Percentiles rank a stretch among this genome's conserved stretches.
phyloP scores from a whole-genome alignment of 2,797 vertebrate species.

The Myripristis jacobus region DNA sequence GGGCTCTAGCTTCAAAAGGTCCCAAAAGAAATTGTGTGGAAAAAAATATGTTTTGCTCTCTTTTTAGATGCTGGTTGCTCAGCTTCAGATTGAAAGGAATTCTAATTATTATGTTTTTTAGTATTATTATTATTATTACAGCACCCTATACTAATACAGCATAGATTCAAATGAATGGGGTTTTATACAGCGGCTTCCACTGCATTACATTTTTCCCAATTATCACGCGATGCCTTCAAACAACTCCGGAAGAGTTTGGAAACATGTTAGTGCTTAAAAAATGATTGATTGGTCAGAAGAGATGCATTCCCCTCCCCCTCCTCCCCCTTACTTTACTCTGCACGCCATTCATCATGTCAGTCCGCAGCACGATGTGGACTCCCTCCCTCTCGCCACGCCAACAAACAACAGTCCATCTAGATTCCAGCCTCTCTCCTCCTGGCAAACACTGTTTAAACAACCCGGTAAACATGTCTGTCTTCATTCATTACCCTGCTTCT shows the following conservation, averaged over 20 bases:
- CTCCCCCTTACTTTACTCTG: conserved; percentile 30
- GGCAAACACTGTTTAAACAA: conserved; percentile 83
- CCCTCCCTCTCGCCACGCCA: conserved; percentile 36
- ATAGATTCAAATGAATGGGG: neutral
- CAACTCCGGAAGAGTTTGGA: neutral
- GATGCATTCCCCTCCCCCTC: neutral
- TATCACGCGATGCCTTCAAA: neutral
- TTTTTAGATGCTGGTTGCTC: too few species aligned
- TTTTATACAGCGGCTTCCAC: neutral
- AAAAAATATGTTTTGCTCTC: too few species aligned
- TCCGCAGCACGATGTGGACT: conserved; percentile 28
- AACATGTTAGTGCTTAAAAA: neutral
- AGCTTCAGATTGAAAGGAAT: too few species aligned
- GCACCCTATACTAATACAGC: neutral
- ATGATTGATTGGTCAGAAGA: conserved; percentile 6
- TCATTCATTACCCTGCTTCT: conserved; percentile 87
- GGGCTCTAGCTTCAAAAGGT: too few species aligned
- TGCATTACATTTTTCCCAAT: neutral
- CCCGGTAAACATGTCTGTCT: conserved; percentile 87
- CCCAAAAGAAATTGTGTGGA: too few species aligned
- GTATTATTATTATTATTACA: neutral
- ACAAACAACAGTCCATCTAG: conserved; percentile 68
- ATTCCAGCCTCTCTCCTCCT: conserved; percentile 68
- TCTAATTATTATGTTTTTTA: neutral
- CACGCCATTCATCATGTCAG: conserved; percentile 44